Evolutionary conservation across 2,797 vertebrate species (phyloP).

Genomic region (Austrolebias charrua): DNA sequence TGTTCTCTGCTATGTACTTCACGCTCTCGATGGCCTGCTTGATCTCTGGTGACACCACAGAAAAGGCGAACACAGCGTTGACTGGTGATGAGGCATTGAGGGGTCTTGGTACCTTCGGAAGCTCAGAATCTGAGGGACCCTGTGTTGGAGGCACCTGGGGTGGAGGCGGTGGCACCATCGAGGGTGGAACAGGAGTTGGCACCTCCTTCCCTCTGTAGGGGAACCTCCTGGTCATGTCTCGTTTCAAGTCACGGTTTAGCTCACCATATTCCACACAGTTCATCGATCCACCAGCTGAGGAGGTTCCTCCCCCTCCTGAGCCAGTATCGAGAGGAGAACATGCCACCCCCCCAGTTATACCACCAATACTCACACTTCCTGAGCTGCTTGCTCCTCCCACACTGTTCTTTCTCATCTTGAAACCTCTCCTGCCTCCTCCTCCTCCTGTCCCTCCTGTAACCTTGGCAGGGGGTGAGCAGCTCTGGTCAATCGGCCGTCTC

Average conservation of each 20-base stretch:
- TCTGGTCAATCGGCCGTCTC: constrained; percentile 84
- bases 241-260: constrained; percentile 55
- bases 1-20: constrained; percentile 92
- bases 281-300: constrained; percentile 58
- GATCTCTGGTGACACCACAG: constrained; percentile 83
- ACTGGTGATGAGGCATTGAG: constrained; percentile 75
- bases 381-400: constrained; percentile 63
- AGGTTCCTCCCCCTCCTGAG: constrained; percentile 50
- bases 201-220: constrained; percentile 79
- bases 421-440: constrained; percentile 1
- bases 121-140: constrained; percentile 61
- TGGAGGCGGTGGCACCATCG: constrained; percentile 53
- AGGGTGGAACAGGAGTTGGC: constrained; percentile 71
- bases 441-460: constrained; percentile 43
- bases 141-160: constrained; percentile 50
- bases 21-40: constrained; percentile 86
- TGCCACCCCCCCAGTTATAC: constrained; percentile 71
- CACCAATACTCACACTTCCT: constrained; percentile 67
- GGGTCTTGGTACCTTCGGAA: constrained; percentile 63
- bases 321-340: constrained; percentile 53
- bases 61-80: constrained; percentile 72
- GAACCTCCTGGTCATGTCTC: constrained; percentile 71
- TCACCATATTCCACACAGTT: constrained; percentile 77
- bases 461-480: constrained; percentile 54
- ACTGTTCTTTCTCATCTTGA: constrained; percentile 67